A percentile compares a stretch with the other conserved stretches of the same genome.
Evolutionary conservation across 2,797 vertebrate species (phyloP).

Genomic region (Chaunax sp.): DNA sequence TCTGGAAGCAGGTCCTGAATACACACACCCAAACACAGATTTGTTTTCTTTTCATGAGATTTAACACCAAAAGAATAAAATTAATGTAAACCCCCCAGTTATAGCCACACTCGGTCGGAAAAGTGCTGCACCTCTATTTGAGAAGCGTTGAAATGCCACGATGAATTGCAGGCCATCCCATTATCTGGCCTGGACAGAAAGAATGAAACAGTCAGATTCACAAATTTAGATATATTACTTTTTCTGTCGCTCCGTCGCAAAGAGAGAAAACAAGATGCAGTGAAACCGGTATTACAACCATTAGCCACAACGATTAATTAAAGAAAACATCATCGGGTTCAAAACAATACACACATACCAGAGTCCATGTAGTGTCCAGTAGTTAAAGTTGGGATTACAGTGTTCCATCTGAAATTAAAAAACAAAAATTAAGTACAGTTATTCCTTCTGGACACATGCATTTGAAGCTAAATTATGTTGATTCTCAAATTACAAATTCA

Average conservation of each 20-base stretch:
- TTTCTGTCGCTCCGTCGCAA: neutral
- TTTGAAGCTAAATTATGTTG: neutral
- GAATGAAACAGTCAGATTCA: slow-evolving; percentile 9
- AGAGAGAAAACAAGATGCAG: neutral
- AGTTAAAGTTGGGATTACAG: slow-evolving; percentile 76
- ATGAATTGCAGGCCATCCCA: slow-evolving; percentile 76
- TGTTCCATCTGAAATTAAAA: slow-evolving; percentile 73
- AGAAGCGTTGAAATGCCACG: slow-evolving; percentile 84
- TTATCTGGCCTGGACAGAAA: slow-evolving; percentile 79
- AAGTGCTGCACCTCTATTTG: slow-evolving; percentile 77
- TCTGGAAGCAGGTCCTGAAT: slow-evolving; percentile 84
- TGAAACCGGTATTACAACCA: slow-evolving; percentile 7
- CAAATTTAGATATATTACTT: slow-evolving; percentile 16
- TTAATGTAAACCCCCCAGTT: too few relatives aligned
- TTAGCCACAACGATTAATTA: neutral
- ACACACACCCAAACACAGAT: slow-evolving; percentile 20
- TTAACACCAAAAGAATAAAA: too few relatives aligned
- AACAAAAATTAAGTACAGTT: neutral
- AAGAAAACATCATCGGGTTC: neutral
- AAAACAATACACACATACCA: slow-evolving; percentile 71
- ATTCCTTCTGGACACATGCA: slow-evolving; percentile 1
- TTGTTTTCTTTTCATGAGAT: neutral
- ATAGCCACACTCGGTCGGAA: neutral
- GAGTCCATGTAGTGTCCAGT: slow-evolving; percentile 86
- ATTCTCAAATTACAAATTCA: neutral